Base-by-base conservation (phyloP, 2,797 vertebrate genomes). In the Leptoclinus maculatus region DNA sequence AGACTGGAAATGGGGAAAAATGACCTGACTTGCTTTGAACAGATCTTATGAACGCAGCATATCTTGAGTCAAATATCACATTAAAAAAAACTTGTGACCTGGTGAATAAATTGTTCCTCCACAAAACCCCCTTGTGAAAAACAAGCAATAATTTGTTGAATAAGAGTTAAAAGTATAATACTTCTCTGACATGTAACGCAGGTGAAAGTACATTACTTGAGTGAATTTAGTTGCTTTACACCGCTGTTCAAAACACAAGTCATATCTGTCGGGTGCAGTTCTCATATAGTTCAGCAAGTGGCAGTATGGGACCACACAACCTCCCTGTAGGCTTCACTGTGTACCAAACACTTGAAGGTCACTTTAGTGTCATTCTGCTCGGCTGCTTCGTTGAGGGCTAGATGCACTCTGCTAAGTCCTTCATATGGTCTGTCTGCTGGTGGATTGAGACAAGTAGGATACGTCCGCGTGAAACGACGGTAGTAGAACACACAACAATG, bases 271-370 rank as follows among this genome's bases (percentile, higher is more conserved):
- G 10, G 36, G 2, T 79, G 87, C 58, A 81, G 58, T 89, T 62
- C 1, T 57, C 17, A 36, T 1, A 5, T 66, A 1, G 0, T 34
- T 86, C 91, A 90, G 80, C n/a, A 59, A 54, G 83, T 43, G 91
- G 86, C 88, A 91, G 81, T 79, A 59, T 78, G 32, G 57, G 38
- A 80, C 85, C 63, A 57, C 62, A 62, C 10, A 70, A 27, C 19
- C 7, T 19, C 0, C 36, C 53, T 36, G 0, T 10, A 17, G 12
- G 43, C 23, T 45, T 4, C 4, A 27, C 9, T 25, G 27, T 60
- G n/a, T 2, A 2, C 16, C 2, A 27, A 41, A 54, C 72, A 0
- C 65, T 63, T 83, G 27, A 45, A 77, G 84, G 86, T 87, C 75
- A 72, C 6, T 49, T 59, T 7, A 51, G 41, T 66, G 64, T 58